These are phyloP conservation scores for Serranus cabrilla DNA, from an alignment of 2,797 vertebrate genomes.

Conservation along the genomic window DNA sequence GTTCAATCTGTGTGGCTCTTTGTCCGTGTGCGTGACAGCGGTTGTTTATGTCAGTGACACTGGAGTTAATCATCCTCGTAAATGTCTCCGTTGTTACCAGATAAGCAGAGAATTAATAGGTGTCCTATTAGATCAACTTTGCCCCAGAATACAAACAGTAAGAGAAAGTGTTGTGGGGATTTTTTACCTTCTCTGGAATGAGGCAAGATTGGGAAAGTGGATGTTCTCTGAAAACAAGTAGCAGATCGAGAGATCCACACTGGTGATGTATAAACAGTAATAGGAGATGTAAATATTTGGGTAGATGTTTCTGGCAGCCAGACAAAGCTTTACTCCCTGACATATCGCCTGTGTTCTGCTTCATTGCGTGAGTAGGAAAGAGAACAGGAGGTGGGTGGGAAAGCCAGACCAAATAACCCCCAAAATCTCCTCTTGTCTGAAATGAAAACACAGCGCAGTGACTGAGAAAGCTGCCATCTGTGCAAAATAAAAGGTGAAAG, in stretches of 20 bases:
- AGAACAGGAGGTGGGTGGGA: constrained; percentile 79
- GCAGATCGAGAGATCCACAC: constrained; percentile 87
- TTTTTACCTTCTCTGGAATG: constrained; percentile 57
- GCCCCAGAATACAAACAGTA: constrained; percentile 57
- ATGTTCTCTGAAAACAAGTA: constrained; percentile 87
- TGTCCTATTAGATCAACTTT: constrained; percentile 62
- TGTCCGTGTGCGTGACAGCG: constrained; percentile 50
- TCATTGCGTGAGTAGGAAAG: constrained; percentile 84
- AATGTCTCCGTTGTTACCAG: constrained; percentile 59
- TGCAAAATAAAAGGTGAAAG: constrained; percentile 78
- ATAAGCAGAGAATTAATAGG: constrained; percentile 74
- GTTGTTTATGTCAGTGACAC: constrained; percentile 63
- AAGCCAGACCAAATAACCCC: constrained; percentile 83
- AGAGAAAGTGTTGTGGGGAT: constrained; percentile 37
- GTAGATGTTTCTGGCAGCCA: constrained; percentile 90
- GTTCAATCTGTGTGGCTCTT: constrained; percentile 43
- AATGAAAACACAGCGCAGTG: constrained; percentile 81
- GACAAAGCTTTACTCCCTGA: constrained; percentile 88
- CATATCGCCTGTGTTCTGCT: constrained; percentile 86
- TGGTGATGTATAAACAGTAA: constrained; percentile 95
- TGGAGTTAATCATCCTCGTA: constrained; percentile 73
- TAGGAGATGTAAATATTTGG: constrained; percentile 98
- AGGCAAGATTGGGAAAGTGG: constrained; percentile 78
- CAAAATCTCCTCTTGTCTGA: constrained; percentile 76
- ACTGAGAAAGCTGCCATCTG: constrained; percentile 82